Evolutionary conservation across 2,797 vertebrate genomes (phyloP), one percentile per base, ranked within the genome.

Genomic region (Percopsis omiscomaycus): DNA sequence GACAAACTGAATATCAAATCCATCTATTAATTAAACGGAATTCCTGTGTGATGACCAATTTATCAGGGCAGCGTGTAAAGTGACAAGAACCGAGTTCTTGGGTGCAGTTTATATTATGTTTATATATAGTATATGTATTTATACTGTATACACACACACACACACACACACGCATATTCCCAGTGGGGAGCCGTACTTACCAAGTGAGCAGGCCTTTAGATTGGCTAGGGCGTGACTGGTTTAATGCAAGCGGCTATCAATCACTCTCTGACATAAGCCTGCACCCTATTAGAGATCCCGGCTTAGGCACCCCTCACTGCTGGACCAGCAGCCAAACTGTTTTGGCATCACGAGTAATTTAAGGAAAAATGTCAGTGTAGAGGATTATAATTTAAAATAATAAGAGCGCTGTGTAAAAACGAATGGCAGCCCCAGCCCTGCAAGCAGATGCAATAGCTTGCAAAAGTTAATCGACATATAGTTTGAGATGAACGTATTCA

Each of bases 21-120:
- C 89, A 89, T 90, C 89, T 91, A 85, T 91, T 92, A 93, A 94
- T 93, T 93, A 90, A 92, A 92, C 86, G 89, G 86, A 85, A 90
- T 89, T 92, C 89, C 81, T 76, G 81, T 84, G 88, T 89, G 88
- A 92, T 92, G 90, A 93, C 87, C 89, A 92, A 93, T 93, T 94
- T 92, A 92, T 92, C 89, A 91, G 82, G 83, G 68, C 83, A 71
- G 85, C 69, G 79, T 91, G 82, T 75, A 68, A 66, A 71, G 77
- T 90, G 78, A 87, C 86, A 84, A 85, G 68, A 81, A 74, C 86
- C 80, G 83, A 78, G 78, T 82, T 87, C 66, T 78, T 62, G 75
- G 75, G 69, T 86, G 80, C 48, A 47, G 60, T 29, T 54, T 68
- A 52, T 64, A 51, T 37, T 42, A 16, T 29, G 51, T 53, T 5